Evolutionary conservation across 2,888 invertebrate genomes (phyloP), one percentile per base, ranked within the genome.

Genomic region (Margaritifera margaritifera): DNA sequence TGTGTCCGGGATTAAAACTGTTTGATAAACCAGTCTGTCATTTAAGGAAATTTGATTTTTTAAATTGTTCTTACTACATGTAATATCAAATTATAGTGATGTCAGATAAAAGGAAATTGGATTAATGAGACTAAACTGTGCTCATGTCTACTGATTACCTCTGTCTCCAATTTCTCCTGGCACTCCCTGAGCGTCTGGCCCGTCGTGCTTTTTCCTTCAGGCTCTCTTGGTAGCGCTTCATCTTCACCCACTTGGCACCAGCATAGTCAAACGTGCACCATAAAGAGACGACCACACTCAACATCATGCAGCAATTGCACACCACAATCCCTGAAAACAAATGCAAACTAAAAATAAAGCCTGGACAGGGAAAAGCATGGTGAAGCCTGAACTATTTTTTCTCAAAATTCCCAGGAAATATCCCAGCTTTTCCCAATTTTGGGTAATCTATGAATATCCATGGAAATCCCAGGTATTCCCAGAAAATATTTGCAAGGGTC

Each of bases 211-310:
- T 95, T 62, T 94, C 94, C 79, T 93, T 92, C 93, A 95, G 93
- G 77, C 94, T 95, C 74, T 94, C 92, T 89, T 95, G 95, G 89
- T 94, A 95, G 83, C 94, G 92, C 89, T 95, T 95, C 94, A 95
- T 95, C 90, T 95, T 95, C 42, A 96, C 95, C 95, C 95, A 96
- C 62, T 95, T 95, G 64, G 95, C 91, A 22, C 96, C 96, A n/a
- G 95, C 95, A 1, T 94, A 92, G 90, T 96, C 95, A 90, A 94
- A 96, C 4, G 94, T 94, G 90, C 95, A 95, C 95, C 95, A 96
- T 53, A 94, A 93, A 6, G 94, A 94, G 78, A 94, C 92, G 74
- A 94, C 87, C 65, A 95, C 93, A 69, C 93, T 93, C 73, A 95
- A 89, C 64, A 90, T 79, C 74, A 95, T 92, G 78, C 93, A 92